Conservation (phyloP, 1,140 invertebrate genomes). For the Lysiphlebus fabarum region DNA sequence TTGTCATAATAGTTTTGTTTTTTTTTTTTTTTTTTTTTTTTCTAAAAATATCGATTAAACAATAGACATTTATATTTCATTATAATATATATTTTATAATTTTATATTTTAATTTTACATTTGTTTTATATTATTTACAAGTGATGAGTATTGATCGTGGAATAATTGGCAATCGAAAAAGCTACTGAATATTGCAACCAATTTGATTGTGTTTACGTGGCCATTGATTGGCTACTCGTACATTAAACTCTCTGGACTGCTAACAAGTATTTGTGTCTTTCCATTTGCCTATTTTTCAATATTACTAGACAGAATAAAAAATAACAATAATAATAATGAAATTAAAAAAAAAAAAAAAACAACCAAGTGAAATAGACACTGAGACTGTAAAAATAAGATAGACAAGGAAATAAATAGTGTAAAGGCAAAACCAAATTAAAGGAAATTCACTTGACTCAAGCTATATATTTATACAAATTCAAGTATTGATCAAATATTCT, state of each 20-base stretch:
- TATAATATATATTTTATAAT: too few species aligned
- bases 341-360: not conserved
- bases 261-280: not conserved
- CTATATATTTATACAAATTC: not conserved
- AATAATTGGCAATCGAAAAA: slow-evolving; percentile 16
- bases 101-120: not conserved
- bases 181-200: slow-evolving; percentile 17
- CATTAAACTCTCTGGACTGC: slow-evolving; percentile 1
- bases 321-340: too few species aligned
- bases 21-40: too few species aligned
- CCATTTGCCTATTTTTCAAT: not conserved
- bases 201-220: not conserved
- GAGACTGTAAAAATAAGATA: not conserved
- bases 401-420: slow-evolving; percentile 10
- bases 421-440: not conserved
- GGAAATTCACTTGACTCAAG: too few species aligned
- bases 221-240: slow-evolving; percentile 1
- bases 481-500: slow-evolving; percentile 4
- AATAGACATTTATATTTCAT: too few species aligned
- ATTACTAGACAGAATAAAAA: slow-evolving; percentile 20
- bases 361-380: too few species aligned
- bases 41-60: too few species aligned
- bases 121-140: not conserved
- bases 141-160: slow-evolving; percentile 11
- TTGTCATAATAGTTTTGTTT: too few species aligned